Conservation (phyloP, 2,113 vertebrate species). For the Alexandromys fortis region DNA sequence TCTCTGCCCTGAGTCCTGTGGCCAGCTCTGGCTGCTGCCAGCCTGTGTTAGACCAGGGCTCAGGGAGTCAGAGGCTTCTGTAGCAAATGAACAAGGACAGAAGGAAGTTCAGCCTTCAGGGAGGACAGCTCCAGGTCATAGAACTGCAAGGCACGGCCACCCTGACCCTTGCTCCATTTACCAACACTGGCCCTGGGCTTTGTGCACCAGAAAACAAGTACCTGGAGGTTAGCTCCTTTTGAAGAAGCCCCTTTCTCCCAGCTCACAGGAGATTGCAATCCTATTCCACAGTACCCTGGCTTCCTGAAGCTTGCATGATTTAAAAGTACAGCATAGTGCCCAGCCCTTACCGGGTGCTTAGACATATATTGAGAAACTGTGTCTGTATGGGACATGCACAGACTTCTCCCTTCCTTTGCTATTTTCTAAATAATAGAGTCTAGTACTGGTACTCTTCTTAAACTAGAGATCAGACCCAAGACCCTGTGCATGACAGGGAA, state of each 20-base stretch:
- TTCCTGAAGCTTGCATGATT: neutral
- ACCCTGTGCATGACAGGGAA: neutral
- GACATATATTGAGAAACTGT: neutral
- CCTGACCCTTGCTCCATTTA: neutral
- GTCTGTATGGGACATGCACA: neutral
- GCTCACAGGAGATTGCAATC: fast-evolving
- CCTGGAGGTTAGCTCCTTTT: too few species aligned
- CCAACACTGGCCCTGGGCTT: neutral
- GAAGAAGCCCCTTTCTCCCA: neutral
- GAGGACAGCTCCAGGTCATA: neutral
- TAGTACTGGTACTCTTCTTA: neutral
- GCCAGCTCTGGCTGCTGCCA: neutral
- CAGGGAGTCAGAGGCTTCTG: neutral
- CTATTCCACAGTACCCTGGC: neutral
- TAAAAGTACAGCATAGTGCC: neutral
- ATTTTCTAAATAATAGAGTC: neutral
- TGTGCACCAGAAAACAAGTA: neutral
- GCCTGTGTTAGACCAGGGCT: fast-evolving
- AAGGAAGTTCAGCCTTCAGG: neutral
- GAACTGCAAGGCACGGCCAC: neutral
- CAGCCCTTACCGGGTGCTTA: neutral
- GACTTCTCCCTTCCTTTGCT: neutral
- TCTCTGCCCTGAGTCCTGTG: neutral
- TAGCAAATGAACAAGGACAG: neutral
- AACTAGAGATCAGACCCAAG: neutral